Evolutionary conservation across 2,797 vertebrate genomes (phyloP).

Genomic region (Cyclopterus lumpus): DNA sequence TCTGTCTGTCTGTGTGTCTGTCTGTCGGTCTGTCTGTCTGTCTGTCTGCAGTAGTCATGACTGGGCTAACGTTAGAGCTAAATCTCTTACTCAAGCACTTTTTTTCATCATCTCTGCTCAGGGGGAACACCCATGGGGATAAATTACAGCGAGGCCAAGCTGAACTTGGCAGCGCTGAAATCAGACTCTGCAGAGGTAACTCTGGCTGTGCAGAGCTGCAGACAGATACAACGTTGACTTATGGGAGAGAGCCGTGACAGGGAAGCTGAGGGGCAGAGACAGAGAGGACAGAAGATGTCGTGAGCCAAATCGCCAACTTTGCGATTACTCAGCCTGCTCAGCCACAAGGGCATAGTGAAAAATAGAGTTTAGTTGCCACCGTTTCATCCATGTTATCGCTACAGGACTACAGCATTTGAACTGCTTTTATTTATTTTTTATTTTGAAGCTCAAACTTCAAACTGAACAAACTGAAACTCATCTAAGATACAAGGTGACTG

Average conservation of each 20-base stretch:
- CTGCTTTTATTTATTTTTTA: neutral
- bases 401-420: slow-evolving; percentile 4
- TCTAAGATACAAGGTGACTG: neutral
- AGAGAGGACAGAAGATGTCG: neutral
- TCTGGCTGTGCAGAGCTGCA: slow-evolving; percentile 21
- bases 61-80: slow-evolving; percentile 10
- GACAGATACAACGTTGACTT: slow-evolving; percentile 19
- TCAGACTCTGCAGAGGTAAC: slow-evolving; percentile 31
- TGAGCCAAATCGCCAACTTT: slow-evolving; percentile 4
- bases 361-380: neutral
- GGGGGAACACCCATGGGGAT: slow-evolving; percentile 58
- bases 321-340: neutral
- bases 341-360: neutral
- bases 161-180: slow-evolving; percentile 32
- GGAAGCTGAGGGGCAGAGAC: neutral
- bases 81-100: slow-evolving; percentile 65
- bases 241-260: slow-evolving; percentile 7
- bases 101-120: slow-evolving; percentile 53
- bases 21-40: neutral
- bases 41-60: slow-evolving; percentile 11
- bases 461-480: neutral
- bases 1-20: neutral
- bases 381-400: neutral
- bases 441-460: slow-evolving; percentile 2
- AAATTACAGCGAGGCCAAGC: slow-evolving; percentile 49